These are phyloP conservation scores for Ophion obscuratus DNA, from an alignment of 2,888 invertebrate genomes.

Conservation along the genomic window DNA sequence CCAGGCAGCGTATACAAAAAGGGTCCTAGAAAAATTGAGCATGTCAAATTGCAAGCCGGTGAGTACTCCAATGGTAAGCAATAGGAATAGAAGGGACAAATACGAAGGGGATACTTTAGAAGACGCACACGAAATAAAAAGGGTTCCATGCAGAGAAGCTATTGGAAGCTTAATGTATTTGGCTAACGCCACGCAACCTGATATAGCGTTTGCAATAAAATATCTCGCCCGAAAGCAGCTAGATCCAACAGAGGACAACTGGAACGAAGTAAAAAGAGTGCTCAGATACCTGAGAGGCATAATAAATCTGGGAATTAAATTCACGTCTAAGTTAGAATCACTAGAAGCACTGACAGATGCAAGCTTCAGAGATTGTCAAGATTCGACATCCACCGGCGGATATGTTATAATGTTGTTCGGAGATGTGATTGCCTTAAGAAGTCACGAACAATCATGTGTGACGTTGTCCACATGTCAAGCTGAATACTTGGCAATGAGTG, in stretches of 20 bases:
- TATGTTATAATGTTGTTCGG: slow-evolving; percentile 53
- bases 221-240: slow-evolving; percentile 45
- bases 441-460: slow-evolving; percentile 48
- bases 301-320: slow-evolving; percentile 27
- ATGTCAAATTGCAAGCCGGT: slow-evolving; percentile 49
- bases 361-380: slow-evolving; percentile 52
- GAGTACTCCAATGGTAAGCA: slow-evolving; percentile 55
- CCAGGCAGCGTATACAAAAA: slow-evolving; percentile 63
- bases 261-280: slow-evolving; percentile 62
- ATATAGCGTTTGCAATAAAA: slow-evolving; percentile 50
- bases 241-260: slow-evolving; percentile 61
- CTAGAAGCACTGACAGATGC: slow-evolving; percentile 48
- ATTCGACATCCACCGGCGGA: slow-evolving; percentile 52
- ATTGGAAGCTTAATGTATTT: slow-evolving; percentile 69
- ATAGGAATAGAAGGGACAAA: slow-evolving; percentile 25
- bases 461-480: slow-evolving; percentile 56
- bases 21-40: slow-evolving; percentile 54
- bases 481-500: slow-evolving; percentile 49
- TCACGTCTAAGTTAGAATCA: slow-evolving; percentile 4
- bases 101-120: neutral
- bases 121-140: slow-evolving; percentile 27
- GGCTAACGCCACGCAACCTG: slow-evolving; percentile 52
- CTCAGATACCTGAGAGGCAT: slow-evolving; percentile 62
- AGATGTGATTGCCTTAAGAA: slow-evolving; percentile 56
- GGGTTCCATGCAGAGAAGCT: slow-evolving; percentile 64